phyloP scores from a whole-genome alignment of 1,140 invertebrate species.

The Drosophila ambigua region DNA sequence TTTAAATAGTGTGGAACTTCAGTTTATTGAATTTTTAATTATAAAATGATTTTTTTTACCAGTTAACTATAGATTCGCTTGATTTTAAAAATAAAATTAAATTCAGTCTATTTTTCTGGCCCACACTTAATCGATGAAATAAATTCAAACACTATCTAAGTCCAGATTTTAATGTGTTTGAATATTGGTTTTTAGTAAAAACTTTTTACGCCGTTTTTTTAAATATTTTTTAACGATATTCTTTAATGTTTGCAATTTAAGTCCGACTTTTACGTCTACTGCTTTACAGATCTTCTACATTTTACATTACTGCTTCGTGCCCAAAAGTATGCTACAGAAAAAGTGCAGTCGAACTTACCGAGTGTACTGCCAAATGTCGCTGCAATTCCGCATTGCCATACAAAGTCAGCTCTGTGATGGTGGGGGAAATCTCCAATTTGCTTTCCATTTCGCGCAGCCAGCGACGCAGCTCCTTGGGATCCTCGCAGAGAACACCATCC shows the following conservation, averaged over 20 bases:
- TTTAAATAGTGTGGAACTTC: too few relatives aligned
- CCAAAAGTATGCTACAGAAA: background rate
- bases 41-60: too few relatives aligned
- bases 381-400: constrained; percentile 73
- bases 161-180: too few relatives aligned
- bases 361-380: constrained; percentile 75
- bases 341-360: constrained; percentile 60
- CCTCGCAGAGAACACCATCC: constrained; percentile 66
- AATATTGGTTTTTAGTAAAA: too few relatives aligned
- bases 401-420: constrained; percentile 69
- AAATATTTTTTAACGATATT: too few relatives aligned
- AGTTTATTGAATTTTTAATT: too few relatives aligned
- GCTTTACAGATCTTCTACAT: background rate
- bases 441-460: constrained; percentile 86
- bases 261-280: background rate
- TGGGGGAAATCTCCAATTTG: constrained; percentile 70
- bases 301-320: background rate
- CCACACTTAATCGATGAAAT: too few relatives aligned
- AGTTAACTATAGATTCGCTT: too few relatives aligned
- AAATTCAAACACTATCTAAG: too few relatives aligned
- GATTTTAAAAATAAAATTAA: too few relatives aligned
- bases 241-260: background rate
- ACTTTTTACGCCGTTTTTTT: too few relatives aligned
- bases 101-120: too few relatives aligned
- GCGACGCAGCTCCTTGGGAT: constrained; percentile 84